These are phyloP conservation scores for Hypomecis punctinalis DNA, from an alignment of 2,888 invertebrate species.

Conservation along the genomic window DNA sequence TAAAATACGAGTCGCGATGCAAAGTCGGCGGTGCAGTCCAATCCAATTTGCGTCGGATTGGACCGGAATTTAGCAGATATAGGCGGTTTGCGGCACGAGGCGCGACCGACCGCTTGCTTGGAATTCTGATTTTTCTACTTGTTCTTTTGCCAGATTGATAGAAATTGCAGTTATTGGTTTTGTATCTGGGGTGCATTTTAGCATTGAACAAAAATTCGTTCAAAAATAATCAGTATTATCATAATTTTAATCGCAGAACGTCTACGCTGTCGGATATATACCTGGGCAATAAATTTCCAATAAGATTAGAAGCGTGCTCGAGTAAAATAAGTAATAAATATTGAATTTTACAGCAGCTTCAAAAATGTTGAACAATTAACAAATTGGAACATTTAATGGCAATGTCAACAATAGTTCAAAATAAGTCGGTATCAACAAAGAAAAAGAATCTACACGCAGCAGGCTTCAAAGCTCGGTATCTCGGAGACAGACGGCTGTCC, in stretches of 20 bases:
- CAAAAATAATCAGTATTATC: too few relatives aligned
- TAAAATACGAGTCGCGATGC: conserved; percentile 56
- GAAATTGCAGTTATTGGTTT: conserved; percentile 11
- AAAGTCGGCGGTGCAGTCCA: conserved; percentile 62
- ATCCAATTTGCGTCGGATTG: conserved; percentile 72
- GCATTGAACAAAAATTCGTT: too few relatives aligned
- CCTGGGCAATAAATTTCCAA: too few relatives aligned
- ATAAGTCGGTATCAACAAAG: conserved; percentile 18
- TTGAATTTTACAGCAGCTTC: too few relatives aligned
- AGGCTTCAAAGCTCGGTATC: conserved; percentile 28
- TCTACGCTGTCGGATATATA: too few relatives aligned
- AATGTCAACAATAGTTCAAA: conserved; percentile 13
- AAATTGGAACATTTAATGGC: too few relatives aligned
- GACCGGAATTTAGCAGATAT: conserved; percentile 66
- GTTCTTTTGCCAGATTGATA: conserved; percentile 31
- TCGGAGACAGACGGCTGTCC: conserved; percentile 32
- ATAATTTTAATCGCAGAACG: too few relatives aligned
- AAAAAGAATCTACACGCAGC: conserved; percentile 19
- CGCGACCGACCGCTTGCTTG: conserved; percentile 31
- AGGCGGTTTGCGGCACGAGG: conserved; percentile 53
- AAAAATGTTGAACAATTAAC: too few relatives aligned
- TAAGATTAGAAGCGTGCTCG: too few relatives aligned
- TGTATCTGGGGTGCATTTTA: background rate
- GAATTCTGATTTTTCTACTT: conserved; percentile 44
- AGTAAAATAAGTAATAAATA: too few relatives aligned